Evolutionary conservation across 2,888 invertebrate species (phyloP).

Genomic region (Harpagoxenus sublaevis): DNA sequence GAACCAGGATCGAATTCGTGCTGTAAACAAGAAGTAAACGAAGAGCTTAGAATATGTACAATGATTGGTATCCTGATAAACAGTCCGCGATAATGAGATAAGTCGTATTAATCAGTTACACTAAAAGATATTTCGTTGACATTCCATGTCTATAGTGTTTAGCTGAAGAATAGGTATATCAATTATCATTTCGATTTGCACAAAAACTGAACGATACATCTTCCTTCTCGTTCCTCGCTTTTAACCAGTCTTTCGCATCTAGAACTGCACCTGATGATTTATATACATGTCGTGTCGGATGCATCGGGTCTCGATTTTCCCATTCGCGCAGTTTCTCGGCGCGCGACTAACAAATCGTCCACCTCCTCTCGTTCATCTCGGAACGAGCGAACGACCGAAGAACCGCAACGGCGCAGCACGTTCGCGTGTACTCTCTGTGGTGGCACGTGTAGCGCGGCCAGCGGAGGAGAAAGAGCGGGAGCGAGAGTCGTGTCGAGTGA

Average conservation of each 20-base stretch:
- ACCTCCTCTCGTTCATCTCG: neutral
- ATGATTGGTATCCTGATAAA: neutral
- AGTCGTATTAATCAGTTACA: neutral
- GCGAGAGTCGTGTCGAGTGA: conserved; percentile 77
- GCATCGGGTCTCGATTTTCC: neutral
- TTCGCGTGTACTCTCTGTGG: conserved; percentile 8
- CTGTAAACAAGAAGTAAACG: conserved; percentile 15
- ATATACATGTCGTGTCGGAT: too few species aligned
- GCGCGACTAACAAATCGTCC: neutral
- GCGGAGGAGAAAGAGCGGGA: conserved; percentile 62
- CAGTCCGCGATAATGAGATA: neutral
- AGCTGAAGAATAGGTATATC: too few species aligned
- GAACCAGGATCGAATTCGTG: conserved; percentile 11
- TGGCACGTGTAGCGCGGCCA: conserved; percentile 24
- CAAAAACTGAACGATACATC: neutral
- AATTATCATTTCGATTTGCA: neutral
- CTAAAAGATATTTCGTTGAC: neutral
- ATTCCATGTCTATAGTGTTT: neutral
- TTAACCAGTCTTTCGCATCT: neutral
- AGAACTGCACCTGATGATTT: neutral
- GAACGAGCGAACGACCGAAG: conserved; percentile 24
- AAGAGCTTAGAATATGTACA: neutral
- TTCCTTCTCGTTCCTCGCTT: neutral
- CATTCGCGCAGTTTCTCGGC: neutral
- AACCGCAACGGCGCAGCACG: neutral